Conservation (phyloP, 2,888 invertebrate species). For the Drosophila formosana region DNA sequence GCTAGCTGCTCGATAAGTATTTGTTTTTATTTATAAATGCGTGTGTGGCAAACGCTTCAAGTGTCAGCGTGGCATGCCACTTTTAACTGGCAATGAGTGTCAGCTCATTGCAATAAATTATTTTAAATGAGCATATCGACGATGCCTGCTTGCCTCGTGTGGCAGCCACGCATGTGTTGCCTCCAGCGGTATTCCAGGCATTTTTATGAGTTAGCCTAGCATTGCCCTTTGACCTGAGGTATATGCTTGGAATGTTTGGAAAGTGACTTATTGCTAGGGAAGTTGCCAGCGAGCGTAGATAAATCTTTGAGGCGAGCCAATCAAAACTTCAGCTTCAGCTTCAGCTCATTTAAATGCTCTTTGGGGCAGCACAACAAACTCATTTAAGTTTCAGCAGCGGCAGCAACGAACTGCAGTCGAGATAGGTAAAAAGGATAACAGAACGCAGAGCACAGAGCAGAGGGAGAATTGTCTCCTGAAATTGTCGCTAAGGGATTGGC, state of each 20-base stretch:
- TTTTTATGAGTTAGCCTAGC: constrained; percentile 58
- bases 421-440: constrained; percentile 77
- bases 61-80: constrained; percentile 61
- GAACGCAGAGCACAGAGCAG: background rate
- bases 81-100: constrained; percentile 78
- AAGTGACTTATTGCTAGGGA: background rate
- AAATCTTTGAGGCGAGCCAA: constrained; percentile 71
- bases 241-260: constrained; percentile 28
- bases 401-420: constrained; percentile 34
- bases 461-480: constrained; percentile 35
- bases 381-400: constrained; percentile 68
- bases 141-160: constrained; percentile 21
- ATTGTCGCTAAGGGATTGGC: constrained; percentile 70
- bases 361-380: constrained; percentile 62
- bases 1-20: constrained; percentile 43
- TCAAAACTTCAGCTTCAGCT: constrained; percentile 61
- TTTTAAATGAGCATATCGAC: constrained; percentile 84
- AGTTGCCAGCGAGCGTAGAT: constrained; percentile 37
- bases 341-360: constrained; percentile 66
- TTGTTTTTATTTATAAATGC: constrained; percentile 56
- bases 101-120: constrained; percentile 83
- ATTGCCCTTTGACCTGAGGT: constrained; percentile 48
- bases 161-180: constrained; percentile 25
- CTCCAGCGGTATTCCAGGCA: constrained; percentile 42
- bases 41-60: constrained; percentile 60